These are phyloP conservation scores for Euproctis similis DNA, from an alignment of 2,888 invertebrate genomes.

Conservation along the genomic window DNA sequence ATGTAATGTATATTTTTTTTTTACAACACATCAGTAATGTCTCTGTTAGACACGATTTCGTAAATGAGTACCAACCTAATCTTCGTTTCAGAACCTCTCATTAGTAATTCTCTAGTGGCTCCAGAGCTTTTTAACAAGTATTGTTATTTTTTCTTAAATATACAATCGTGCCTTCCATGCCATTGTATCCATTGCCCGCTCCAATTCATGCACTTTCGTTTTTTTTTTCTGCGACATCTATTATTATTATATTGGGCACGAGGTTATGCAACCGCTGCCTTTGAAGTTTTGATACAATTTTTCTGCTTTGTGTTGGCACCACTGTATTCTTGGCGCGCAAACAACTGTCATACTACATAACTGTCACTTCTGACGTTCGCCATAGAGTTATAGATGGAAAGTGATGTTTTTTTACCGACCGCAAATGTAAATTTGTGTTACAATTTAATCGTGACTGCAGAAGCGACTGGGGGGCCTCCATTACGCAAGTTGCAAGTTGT, in stretches of 20 bases:
- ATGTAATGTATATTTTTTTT: slow-evolving; percentile 2
- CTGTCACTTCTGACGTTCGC: background rate
- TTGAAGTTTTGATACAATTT: slow-evolving; percentile 73
- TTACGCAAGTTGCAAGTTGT: slow-evolving; percentile 61
- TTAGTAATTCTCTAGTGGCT: slow-evolving; percentile 17
- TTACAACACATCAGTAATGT: slow-evolving; percentile 14
- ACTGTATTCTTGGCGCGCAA: slow-evolving; percentile 13
- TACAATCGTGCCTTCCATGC: slow-evolving; percentile 47
- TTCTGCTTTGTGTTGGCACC: slow-evolving; percentile 52
- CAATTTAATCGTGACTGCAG: slow-evolving; percentile 66
- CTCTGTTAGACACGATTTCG: slow-evolving; percentile 13
- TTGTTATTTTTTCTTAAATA: slow-evolving; percentile 22
- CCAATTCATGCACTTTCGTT: slow-evolving; percentile 68
- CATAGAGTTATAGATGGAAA: slow-evolving; percentile 24
- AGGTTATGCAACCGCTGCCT: slow-evolving; percentile 67
- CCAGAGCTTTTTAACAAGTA: slow-evolving; percentile 12
- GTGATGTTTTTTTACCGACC: slow-evolving; percentile 8
- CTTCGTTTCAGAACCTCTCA: slow-evolving; percentile 12
- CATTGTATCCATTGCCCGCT: slow-evolving; percentile 68
- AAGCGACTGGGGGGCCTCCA: slow-evolving; percentile 49
- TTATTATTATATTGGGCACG: slow-evolving; percentile 70
- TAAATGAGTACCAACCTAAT: slow-evolving; percentile 11
- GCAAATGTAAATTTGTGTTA: slow-evolving; percentile 32
- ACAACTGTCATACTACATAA: slow-evolving; percentile 17
- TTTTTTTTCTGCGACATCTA: slow-evolving; percentile 70